These are phyloP conservation scores for Emydoidea blandingii DNA, from an alignment of 2,797 vertebrate genomes.

Conservation along the genomic window DNA sequence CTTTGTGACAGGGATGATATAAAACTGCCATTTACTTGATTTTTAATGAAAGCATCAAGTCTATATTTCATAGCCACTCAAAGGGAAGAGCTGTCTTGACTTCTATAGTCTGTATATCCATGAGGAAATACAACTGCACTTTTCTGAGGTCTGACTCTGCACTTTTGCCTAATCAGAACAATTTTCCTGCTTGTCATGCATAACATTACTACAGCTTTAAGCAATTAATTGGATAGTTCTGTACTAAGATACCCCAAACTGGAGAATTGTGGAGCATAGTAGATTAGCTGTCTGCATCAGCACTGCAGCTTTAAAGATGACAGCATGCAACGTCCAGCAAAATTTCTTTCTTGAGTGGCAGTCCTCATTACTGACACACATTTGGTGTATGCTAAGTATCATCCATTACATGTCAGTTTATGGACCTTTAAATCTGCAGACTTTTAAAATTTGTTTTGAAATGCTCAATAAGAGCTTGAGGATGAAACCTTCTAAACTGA, in stretches of 20 bases:
- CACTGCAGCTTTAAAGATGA: constrained; percentile 70
- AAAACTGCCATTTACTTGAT: constrained; percentile 66
- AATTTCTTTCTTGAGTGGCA: constrained; percentile 73
- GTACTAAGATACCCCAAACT: constrained; percentile 75
- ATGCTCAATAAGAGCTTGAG: constrained; percentile 53
- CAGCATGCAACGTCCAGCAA: constrained; percentile 76
- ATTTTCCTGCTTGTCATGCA: constrained; percentile 79
- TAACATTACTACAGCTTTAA: constrained; percentile 79
- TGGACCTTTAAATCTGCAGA: constrained; percentile 69
- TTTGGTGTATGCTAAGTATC: constrained; percentile 71
- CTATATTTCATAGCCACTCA: constrained; percentile 48
- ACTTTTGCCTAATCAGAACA: constrained; percentile 76
- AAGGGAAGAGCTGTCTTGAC: constrained; percentile 57
- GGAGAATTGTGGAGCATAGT: constrained; percentile 59
- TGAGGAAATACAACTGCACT: constrained; percentile 42
- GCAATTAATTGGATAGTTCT: constrained; percentile 79
- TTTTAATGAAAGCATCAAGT: constrained; percentile 71
- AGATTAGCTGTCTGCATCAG: constrained; percentile 75
- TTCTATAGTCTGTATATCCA: constrained; percentile 50
- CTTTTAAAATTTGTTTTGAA: constrained; percentile 70
- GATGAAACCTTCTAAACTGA: constrained; percentile 31
- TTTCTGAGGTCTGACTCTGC: constrained; percentile 74
- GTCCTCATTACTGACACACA: constrained; percentile 65
- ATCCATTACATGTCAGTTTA: constrained; percentile 69
- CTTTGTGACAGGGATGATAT: constrained; percentile 42